Base-by-base conservation (phyloP, 35 echinoderm and acorn worm genomes). In the Heliocidaris tuberculata region DNA sequence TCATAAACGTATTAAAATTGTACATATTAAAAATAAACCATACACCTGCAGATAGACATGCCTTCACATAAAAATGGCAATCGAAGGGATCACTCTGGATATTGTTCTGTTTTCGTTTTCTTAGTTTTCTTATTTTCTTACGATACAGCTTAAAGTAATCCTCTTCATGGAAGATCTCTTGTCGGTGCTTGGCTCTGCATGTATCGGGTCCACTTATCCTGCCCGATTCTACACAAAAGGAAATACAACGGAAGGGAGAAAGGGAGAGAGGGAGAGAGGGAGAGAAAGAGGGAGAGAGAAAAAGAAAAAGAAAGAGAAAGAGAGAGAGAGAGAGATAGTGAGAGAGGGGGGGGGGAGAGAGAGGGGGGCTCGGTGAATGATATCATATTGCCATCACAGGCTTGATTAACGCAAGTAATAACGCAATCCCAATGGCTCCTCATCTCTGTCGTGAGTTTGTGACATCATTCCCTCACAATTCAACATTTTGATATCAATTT, bases 181-280 rank as follows among this genome's bases (percentile, higher is more conserved):
- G n/a, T n/a, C n/a, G 91, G 91, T 49, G 91, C 91, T 48, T 10
- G 48, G 50, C 48, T 52, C 47, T 93, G 91, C 48, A 56, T 52
- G 91, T 93, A 93, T 11, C 91, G 91, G 30, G 91, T 93, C 91
- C 91, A 93, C 30, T 59, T 24, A 31, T 93, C 91, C 30, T 93
- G 91, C 48, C 91, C 91, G 91, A 93, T 59, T 32, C 91, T 93
- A n/a, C 48, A 48, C 17, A 49, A 48, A 91, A 31, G 10, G 48
- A 48, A 27, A 91, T 32, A 91, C 8, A 91, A 91, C 0, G 27
- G 85, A 32, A 30, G 0, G 21, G 1, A 86, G 27, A 30, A 24
- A 29, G 31, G 21, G 6, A 86, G 13, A 30, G 13, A 86, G 27
- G 7, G 85, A 86, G 0, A 86, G 2, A 86, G 0, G n/a, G 85